Evolutionary conservation across 1,140 invertebrate species (phyloP).

Genomic region (Lepidotrigona ventralis): DNA sequence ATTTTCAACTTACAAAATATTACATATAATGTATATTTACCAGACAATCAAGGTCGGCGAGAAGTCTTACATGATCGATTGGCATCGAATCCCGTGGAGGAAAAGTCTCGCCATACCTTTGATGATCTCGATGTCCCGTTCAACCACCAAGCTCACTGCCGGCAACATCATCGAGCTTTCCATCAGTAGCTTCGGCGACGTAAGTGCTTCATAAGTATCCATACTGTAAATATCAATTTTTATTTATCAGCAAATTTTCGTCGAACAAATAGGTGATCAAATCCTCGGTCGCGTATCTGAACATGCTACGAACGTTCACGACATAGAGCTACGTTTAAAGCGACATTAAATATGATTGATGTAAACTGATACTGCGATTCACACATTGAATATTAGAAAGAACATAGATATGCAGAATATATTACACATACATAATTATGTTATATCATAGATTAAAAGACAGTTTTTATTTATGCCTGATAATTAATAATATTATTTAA

Average conservation of each 20-base stretch:
- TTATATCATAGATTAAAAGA: too few relatives aligned
- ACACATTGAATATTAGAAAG: conserved; percentile 19
- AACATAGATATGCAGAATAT: background rate
- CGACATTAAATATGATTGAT: too few relatives aligned
- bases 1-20: background rate
- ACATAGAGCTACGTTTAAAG: too few relatives aligned
- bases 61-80: conserved; percentile 60
- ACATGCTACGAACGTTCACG: too few relatives aligned
- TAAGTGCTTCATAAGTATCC: conserved; percentile 30
- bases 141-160: conserved; percentile 53
- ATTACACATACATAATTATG: too few relatives aligned
- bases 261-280: background rate
- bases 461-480: too few relatives aligned
- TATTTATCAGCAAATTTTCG: conserved; percentile 1
- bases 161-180: conserved; percentile 60
- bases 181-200: conserved; percentile 62
- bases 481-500: too few relatives aligned
- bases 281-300: too few relatives aligned
- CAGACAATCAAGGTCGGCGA: conserved; percentile 56
- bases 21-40: background rate
- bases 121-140: conserved; percentile 62
- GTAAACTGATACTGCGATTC: too few relatives aligned
- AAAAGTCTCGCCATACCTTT: conserved; percentile 54
- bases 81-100: conserved; percentile 55
- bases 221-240: background rate